Base-by-base conservation (phyloP, 2,888 invertebrate genomes). In the Trichogramma dendrolimi region DNA sequence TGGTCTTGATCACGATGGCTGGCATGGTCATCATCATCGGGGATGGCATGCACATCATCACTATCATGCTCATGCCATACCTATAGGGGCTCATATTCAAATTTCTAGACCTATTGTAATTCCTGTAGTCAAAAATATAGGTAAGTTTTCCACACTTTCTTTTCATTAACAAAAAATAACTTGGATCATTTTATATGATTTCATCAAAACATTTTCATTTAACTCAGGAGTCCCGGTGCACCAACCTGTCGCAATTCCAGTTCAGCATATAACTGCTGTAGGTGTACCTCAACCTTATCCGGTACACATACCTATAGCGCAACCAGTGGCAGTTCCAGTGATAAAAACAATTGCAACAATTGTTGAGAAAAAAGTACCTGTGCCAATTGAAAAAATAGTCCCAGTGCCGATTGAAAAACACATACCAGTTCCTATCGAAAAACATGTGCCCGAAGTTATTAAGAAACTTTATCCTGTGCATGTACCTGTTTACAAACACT, bases 281-380 rank as follows among this genome's bases (percentile, higher is more conserved):
- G 83, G 83, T 0, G 83, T 85, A 0, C 83, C 85, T 0, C 87
- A 87, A 63, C 87, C 87, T 0, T 85, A 87, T 46, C 88, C 87
- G 0, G 86, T 88, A 6, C 87, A 87, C 62, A 81, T 88, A 0
- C 87, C 88, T 2, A 86, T 88, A 0, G 84, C 86, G 0, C 86
- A 87, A 68, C 87, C 87, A 0, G 82, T 88, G 0, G 84, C 87
- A 0, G 85, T 88, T 5, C 88, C 88, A 0, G 83, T 88, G 3
- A 82, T 88, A 49, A 88, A 85, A 72, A 87, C 88, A 67, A 82
- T 89, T 1, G 83, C 85, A 0, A 82, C 88, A 49, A 87, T 88
- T 0, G 83, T 88, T 2, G 88, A 87, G 71, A 88, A 87, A 72
- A 87, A 85, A 40, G 86, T 88, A 6, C 88, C 88, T 0, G 87